These are phyloP conservation scores for Zaprionus obscuricornis DNA, from an alignment of 2,888 invertebrate genomes.

Conservation along the genomic window DNA sequence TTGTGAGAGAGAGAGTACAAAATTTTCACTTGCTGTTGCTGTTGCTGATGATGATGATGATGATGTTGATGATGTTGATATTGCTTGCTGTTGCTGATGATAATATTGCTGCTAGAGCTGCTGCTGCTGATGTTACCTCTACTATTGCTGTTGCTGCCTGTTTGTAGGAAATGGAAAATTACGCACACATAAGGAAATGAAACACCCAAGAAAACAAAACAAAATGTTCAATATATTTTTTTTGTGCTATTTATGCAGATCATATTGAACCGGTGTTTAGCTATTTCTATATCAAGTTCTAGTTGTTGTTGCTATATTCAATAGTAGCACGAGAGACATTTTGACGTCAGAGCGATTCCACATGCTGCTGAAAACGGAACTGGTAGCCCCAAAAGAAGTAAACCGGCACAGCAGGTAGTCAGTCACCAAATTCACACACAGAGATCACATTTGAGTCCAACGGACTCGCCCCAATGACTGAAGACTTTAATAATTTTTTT, in stretches of 20 bases:
- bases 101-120: too few species aligned
- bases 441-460: too few species aligned
- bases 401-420: constrained; percentile 74
- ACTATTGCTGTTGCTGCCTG: too few species aligned
- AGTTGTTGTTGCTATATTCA: constrained; percentile 13
- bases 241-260: constrained; percentile 33
- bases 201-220: background rate
- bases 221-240: too few species aligned
- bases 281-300: constrained; percentile 1
- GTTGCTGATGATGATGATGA: too few species aligned
- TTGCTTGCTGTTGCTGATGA: too few species aligned
- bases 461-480: too few species aligned
- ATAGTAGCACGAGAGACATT: constrained; percentile 21
- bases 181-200: constrained; percentile 36
- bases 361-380: constrained; percentile 57
- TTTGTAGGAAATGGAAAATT: constrained; percentile 43
- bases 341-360: constrained; percentile 53
- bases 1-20: constrained; percentile 4
- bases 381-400: constrained; percentile 62
- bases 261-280: constrained; percentile 33
- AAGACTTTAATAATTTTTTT: too few species aligned
- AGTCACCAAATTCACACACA: too few species aligned
- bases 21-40: constrained; percentile 16
- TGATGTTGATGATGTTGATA: too few species aligned
- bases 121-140: too few species aligned